These are phyloP conservation scores for Chloroceryle amazona DNA, from an alignment of 2,797 vertebrate genomes.

Conservation along the genomic window DNA sequence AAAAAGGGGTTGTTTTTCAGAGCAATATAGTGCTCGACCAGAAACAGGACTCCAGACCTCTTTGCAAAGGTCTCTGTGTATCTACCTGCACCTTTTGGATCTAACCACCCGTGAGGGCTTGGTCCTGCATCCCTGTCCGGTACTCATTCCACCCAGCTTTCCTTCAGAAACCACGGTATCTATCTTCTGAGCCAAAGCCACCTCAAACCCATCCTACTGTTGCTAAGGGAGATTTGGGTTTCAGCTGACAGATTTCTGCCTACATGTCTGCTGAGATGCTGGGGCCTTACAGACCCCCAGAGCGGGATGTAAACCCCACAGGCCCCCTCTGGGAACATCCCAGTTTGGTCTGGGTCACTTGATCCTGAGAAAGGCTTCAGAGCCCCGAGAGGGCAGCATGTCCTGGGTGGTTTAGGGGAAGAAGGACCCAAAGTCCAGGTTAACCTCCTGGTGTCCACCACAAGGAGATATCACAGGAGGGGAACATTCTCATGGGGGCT, in stretches of 20 bases:
- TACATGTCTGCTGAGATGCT: not conserved
- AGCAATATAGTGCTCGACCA: not conserved
- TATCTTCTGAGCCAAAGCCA: not conserved
- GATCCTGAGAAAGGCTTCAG: not conserved
- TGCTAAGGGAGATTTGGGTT: not conserved
- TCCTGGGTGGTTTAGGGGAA: not conserved
- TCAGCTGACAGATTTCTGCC: not conserved
- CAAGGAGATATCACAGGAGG: not conserved
- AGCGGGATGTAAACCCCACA: fast-evolving
- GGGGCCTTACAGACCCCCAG: not conserved
- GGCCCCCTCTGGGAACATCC: not conserved
- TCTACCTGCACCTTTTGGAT: not conserved
- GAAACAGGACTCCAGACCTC: not conserved
- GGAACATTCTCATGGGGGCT: not conserved
- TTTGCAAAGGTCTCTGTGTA: fast-evolving
- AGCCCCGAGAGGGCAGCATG: fast-evolving
- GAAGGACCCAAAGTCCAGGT: not conserved
- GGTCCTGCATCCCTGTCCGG: not conserved
- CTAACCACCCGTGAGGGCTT: too few relatives aligned
- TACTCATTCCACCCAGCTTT: not conserved
- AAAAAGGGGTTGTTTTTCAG: not conserved
- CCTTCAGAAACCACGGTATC: not conserved
- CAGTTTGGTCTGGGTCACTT: not conserved
- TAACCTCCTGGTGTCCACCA: fast-evolving
- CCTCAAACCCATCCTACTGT: not conserved